These are phyloP conservation scores for Pammene aurita DNA, from an alignment of 2,888 invertebrate genomes.

Conservation along the genomic window DNA sequence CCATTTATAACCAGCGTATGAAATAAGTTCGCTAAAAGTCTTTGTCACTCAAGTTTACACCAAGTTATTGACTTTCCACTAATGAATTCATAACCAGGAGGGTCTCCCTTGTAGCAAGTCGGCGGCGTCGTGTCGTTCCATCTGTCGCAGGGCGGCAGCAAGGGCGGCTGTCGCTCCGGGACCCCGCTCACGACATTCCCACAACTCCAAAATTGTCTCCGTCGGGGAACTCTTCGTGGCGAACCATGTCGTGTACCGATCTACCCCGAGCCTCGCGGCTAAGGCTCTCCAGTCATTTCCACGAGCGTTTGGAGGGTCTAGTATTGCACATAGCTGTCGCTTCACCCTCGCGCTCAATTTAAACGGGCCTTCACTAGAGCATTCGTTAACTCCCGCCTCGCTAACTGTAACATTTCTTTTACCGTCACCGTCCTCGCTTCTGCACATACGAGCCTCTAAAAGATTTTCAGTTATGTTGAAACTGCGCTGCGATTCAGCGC, in stretches of 20 bases:
- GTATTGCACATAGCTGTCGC: constrained; percentile 83
- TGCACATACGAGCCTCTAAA: constrained; percentile 75
- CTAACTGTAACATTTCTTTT: constrained; percentile 83
- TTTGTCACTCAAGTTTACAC: constrained; percentile 25
- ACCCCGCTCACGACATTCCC: constrained; percentile 96
- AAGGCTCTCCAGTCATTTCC: constrained; percentile 99
- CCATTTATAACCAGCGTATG: constrained; percentile 7
- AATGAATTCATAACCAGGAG: constrained; percentile 75
- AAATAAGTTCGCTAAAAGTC: constrained; percentile 11
- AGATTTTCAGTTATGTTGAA: constrained; percentile 80
- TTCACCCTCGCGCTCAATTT: constrained; percentile 83
- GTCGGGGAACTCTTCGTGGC: constrained; percentile 98
- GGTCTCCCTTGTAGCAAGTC: constrained; percentile 75
- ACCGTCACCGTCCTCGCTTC: constrained; percentile 73
- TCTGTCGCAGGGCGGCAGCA: constrained; percentile 71
- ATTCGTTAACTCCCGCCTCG: constrained; percentile 85
- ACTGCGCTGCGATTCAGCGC: constrained; percentile 75
- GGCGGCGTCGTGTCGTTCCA: constrained; percentile 77
- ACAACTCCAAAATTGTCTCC: constrained; percentile 96
- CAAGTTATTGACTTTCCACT: constrained; percentile 6
- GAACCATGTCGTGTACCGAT: constrained; percentile 98
- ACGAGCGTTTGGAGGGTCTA: constrained; percentile 95
- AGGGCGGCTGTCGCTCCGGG: constrained; percentile 92
- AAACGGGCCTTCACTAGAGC: constrained; percentile 84
- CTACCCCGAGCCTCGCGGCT: constrained; percentile 95